These are phyloP conservation scores for Agriopis leucophaearia DNA, from an alignment of 2,888 invertebrate species.

Conservation along the genomic window DNA sequence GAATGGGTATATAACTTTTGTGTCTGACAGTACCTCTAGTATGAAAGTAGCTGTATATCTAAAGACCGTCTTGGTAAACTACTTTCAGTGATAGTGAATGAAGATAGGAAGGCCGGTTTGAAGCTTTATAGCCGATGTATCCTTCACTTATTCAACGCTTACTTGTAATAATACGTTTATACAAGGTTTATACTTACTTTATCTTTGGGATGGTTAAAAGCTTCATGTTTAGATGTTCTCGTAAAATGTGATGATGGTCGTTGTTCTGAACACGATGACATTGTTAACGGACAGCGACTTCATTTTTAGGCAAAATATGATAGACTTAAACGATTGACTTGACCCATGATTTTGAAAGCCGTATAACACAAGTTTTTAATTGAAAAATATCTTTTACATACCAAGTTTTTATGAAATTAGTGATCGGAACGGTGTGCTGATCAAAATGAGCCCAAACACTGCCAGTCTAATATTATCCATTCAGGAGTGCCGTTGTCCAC, in stretches of 20 bases:
- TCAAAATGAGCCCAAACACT: too few species aligned
- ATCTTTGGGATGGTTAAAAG: constrained; percentile 6
- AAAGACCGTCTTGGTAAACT: constrained; percentile 42
- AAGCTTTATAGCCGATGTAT: constrained; percentile 32
- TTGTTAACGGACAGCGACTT: not conserved
- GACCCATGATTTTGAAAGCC: too few species aligned
- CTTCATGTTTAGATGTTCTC: constrained; percentile 1
- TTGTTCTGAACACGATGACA: not conserved
- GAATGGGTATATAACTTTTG: not conserved
- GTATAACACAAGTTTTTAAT: too few species aligned
- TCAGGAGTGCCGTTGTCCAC: too few species aligned
- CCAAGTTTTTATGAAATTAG: too few species aligned
- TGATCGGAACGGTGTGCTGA: too few species aligned
- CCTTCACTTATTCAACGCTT: constrained; percentile 36
- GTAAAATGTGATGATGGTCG: constrained; percentile 7
- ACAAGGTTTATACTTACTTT: constrained; percentile 17
- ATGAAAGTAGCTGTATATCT: constrained; percentile 34
- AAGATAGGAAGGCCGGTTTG: constrained; percentile 39
- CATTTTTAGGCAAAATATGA: too few species aligned
- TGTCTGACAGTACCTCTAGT: constrained; percentile 23
- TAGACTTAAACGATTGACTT: too few species aligned
- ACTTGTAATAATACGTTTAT: constrained; percentile 29
- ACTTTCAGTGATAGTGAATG: constrained; percentile 42
- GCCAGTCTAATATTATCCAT: too few species aligned
- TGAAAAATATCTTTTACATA: too few species aligned